These are phyloP conservation scores for Heliangelus exortis DNA, from an alignment of 2,797 vertebrate species.

Conservation along the genomic window DNA sequence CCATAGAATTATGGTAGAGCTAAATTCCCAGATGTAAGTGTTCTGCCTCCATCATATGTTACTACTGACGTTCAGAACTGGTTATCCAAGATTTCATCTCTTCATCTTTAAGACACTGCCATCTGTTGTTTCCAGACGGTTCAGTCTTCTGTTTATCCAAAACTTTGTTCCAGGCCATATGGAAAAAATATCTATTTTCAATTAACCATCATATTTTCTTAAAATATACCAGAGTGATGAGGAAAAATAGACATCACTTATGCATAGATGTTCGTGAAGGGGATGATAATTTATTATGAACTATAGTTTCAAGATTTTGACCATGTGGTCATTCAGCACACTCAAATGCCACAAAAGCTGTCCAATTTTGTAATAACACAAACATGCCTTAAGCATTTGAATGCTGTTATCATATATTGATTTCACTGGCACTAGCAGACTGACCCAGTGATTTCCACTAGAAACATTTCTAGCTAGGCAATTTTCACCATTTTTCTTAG, in stretches of 20 bases:
- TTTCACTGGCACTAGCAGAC: not conserved
- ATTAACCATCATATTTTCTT: conserved; percentile 53
- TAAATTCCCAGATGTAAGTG: not conserved
- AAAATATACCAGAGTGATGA: conserved; percentile 28
- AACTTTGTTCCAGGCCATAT: conserved; percentile 52
- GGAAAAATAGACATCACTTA: conserved; percentile 29
- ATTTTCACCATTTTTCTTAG: not conserved
- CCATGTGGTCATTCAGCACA: conserved; percentile 7
- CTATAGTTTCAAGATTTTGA: not conserved
- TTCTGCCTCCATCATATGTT: not conserved
- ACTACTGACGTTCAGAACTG: conserved; percentile 1
- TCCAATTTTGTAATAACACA: not conserved
- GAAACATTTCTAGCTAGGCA: not conserved
- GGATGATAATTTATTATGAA: not conserved
- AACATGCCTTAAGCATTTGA: not conserved
- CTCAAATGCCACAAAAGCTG: not conserved
- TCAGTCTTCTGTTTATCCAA: conserved; percentile 57
- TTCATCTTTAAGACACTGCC: conserved; percentile 65
- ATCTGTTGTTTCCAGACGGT: conserved; percentile 68
- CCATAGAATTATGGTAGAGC: not conserved
- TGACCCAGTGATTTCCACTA: not conserved
- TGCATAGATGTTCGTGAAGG: not conserved
- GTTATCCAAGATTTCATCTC: conserved; percentile 45
- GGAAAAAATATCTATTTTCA: conserved; percentile 66
- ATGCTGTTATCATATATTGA: not conserved